phyloP scores from a whole-genome alignment of 2,797 vertebrate genomes.

The Amblyopsis hoosieri region DNA sequence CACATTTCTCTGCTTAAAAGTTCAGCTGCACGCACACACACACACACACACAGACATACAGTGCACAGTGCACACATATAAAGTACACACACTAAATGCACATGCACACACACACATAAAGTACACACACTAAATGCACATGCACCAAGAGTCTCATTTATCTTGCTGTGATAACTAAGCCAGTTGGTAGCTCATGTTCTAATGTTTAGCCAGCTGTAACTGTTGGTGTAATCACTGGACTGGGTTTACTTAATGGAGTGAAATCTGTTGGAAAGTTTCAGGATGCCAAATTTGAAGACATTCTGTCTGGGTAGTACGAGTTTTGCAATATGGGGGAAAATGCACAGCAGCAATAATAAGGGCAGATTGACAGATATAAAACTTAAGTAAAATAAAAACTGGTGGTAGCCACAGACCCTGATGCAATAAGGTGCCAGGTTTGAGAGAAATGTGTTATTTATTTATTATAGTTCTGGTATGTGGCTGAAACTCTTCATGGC shows the following conservation, averaged over 20 bases:
- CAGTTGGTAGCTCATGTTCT: slow-evolving; percentile 60
- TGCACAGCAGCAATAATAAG: slow-evolving; percentile 23
- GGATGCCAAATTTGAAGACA: slow-evolving; percentile 50
- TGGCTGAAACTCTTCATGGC: too few relatives aligned
- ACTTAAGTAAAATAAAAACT: neutral
- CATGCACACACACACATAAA: neutral
- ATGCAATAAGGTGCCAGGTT: neutral
- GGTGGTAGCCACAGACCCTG: neutral
- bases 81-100: neutral
- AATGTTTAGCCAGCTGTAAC: slow-evolving; percentile 67
- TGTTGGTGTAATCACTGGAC: slow-evolving; percentile 61
- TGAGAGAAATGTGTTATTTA: neutral
- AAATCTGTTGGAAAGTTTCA: slow-evolving; percentile 57
- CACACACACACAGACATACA: neutral
- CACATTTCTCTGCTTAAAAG: slow-evolving; percentile 20
- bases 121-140: slow-evolving; percentile 2
- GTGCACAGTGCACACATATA: slow-evolving; percentile 1
- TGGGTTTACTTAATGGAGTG: slow-evolving; percentile 60
- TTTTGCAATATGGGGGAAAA: slow-evolving; percentile 19
- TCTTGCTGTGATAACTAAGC: slow-evolving; percentile 56
- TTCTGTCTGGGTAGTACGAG: slow-evolving; percentile 39
- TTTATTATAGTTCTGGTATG: too few relatives aligned
- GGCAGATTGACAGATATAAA: slow-evolving; percentile 24
- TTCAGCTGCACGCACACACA: slow-evolving; percentile 12
- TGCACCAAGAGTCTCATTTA: slow-evolving; percentile 45